phyloP scores from a whole-genome alignment of 2,113 vertebrate species.

The Dunckerocampus dactyliophorus region DNA sequence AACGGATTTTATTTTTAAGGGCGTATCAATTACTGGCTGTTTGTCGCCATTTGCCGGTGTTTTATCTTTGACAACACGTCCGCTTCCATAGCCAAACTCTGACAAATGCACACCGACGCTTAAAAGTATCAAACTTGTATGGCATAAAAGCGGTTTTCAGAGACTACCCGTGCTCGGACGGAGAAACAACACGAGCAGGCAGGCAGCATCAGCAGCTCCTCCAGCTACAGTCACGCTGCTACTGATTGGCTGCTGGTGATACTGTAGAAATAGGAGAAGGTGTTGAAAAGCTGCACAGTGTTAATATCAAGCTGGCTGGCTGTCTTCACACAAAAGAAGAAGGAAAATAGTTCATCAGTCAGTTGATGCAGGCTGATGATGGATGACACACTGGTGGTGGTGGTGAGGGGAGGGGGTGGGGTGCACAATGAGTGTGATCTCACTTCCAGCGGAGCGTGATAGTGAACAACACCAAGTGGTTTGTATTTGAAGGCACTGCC shows the following conservation, averaged over 20 bases:
- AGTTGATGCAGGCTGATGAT: slow-evolving; percentile 10
- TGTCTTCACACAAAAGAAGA: slow-evolving; percentile 4
- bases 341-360: slow-evolving; percentile 24
- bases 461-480: neutral
- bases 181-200: neutral
- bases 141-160: no score
- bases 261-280: slow-evolving; percentile 49
- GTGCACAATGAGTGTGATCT: slow-evolving; percentile 18
- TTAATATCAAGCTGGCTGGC: slow-evolving; percentile 16
- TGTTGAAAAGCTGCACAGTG: slow-evolving; percentile 50
- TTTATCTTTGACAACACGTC: no score
- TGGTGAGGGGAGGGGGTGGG: neutral
- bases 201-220: neutral
- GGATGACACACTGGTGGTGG: slow-evolving; percentile 12
- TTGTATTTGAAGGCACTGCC: neutral
- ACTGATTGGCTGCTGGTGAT: slow-evolving; percentile 46
- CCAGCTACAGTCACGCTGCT: slow-evolving; percentile 27
- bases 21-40: no score
- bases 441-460: neutral
- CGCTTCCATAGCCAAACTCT: no score
- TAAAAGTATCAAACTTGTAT: no score
- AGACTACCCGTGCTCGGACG: no score
- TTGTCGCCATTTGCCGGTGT: no score
- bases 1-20: no score
- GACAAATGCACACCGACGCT: no score